Conservation (phyloP, 1,140 invertebrate genomes). For the Caenorhabditis latens region DNA sequence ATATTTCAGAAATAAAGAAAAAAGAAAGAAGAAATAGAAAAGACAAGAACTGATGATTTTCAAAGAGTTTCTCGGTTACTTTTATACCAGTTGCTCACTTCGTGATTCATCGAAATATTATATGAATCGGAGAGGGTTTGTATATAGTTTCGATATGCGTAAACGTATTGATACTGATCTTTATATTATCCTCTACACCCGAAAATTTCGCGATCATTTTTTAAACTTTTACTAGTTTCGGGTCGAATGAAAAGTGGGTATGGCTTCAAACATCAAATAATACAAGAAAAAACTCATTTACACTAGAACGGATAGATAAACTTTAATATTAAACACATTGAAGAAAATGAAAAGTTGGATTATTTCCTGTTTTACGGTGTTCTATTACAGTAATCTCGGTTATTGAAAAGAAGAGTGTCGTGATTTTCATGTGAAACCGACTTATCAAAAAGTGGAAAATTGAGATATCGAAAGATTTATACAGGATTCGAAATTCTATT, state of each 20-base stretch:
- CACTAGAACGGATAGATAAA: too few species aligned
- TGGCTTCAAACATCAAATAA: too few species aligned
- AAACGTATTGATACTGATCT: conserved; percentile 18
- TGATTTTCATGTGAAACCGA: too few species aligned
- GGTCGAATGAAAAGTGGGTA: neutral
- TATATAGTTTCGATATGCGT: conserved; percentile 6
- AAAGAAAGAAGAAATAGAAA: neutral
- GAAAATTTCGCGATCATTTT: conserved; percentile 3
- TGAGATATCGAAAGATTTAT: too few species aligned
- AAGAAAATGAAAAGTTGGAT: too few species aligned
- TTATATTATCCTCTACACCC: conserved; percentile 19
- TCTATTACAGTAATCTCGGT: too few species aligned
- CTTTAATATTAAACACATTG: too few species aligned
- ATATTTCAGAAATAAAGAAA: neutral
- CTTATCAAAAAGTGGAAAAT: too few species aligned
- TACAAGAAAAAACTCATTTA: too few species aligned
- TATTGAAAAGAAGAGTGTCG: too few species aligned
- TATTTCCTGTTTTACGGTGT: too few species aligned
- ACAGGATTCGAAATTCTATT: too few species aligned
- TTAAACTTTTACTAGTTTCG: neutral
- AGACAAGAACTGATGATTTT: neutral
- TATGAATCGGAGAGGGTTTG: neutral
- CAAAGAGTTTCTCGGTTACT: neutral
- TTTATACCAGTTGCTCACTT: neutral
- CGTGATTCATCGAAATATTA: neutral